Evolutionary conservation across 1,140 invertebrate genomes (phyloP).

Genomic region (Drosophila grimshawi): DNA sequence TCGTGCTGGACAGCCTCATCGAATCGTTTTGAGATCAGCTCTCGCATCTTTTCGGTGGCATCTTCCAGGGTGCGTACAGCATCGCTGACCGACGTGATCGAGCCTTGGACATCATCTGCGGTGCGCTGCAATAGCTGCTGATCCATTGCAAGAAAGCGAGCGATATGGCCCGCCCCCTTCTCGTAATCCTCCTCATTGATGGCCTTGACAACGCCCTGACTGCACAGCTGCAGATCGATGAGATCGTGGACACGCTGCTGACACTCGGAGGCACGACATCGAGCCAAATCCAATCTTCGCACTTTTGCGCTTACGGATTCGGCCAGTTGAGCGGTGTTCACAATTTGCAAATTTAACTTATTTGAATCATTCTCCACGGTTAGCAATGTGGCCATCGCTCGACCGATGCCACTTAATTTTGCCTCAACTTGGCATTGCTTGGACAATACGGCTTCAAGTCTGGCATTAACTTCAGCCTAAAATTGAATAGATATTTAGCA

Average conservation of each 20-base stretch:
- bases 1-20: slow-evolving; percentile 95
- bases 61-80: slow-evolving; percentile 93
- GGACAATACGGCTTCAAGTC: slow-evolving; percentile 85
- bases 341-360: slow-evolving; percentile 92
- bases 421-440: slow-evolving; percentile 86
- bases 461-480: slow-evolving; percentile 85
- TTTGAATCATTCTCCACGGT: slow-evolving; percentile 88
- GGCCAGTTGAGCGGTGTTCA: slow-evolving; percentile 94
- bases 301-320: slow-evolving; percentile 99
- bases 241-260: slow-evolving; percentile 98
- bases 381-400: slow-evolving; percentile 86
- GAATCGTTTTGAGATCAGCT: slow-evolving; percentile 92
- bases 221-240: slow-evolving; percentile 97
- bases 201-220: slow-evolving; percentile 96
- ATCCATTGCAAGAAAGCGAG: slow-evolving; percentile 97
- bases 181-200: slow-evolving; percentile 95
- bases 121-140: slow-evolving; percentile 93
- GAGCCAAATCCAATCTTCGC: slow-evolving; percentile 95
- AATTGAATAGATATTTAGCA: background rate
- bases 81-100: slow-evolving; percentile 79
- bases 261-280: slow-evolving; percentile 96
- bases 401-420: slow-evolving; percentile 86
- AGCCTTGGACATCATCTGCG: slow-evolving; percentile 90
- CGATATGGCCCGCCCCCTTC: slow-evolving; percentile 97
- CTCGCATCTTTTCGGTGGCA: slow-evolving; percentile 89